phyloP scores from a whole-genome alignment of 2,113 vertebrate species.

The Grammomys dolichurus region DNA sequence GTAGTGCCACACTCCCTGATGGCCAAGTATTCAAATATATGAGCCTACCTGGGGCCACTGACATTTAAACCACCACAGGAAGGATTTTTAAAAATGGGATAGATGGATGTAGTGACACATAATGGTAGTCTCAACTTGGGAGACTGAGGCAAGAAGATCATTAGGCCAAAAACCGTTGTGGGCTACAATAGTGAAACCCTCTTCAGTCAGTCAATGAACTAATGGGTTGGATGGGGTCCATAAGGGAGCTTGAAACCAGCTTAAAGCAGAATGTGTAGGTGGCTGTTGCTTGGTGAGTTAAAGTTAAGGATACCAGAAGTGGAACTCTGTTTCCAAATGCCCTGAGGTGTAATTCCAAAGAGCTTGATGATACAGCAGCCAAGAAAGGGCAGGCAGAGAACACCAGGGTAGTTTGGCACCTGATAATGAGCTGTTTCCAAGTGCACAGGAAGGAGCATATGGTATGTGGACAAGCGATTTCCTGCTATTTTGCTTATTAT shows the following conservation, averaged over 20 bases:
- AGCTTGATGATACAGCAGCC: neutral
- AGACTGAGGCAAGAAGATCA: neutral
- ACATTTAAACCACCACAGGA: neutral
- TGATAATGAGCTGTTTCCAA: neutral
- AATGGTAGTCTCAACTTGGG: neutral
- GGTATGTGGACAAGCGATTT: neutral
- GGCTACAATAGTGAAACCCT: neutral
- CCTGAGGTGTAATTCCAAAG: neutral
- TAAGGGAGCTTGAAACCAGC: neutral
- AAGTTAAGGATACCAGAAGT: neutral
- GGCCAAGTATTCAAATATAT: neutral
- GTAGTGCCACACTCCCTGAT: neutral
- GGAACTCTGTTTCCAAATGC: neutral
- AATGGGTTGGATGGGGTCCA: neutral
- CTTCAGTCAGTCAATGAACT: neutral
- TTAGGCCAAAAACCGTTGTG: too few relatives aligned
- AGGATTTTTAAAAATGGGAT: neutral
- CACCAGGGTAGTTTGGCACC: neutral
- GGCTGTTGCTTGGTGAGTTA: neutral
- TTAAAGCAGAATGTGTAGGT: neutral
- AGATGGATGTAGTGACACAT: neutral
- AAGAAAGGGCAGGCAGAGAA: neutral
- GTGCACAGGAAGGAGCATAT: constrained; percentile 3
- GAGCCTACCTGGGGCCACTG: neutral
- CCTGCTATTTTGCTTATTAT: constrained; percentile 28